Evolutionary conservation across 64 coral and sea anemone species (phyloP), one percentile per base, ranked within the genome.

Genomic region (Stichodactyla helianthus): DNA sequence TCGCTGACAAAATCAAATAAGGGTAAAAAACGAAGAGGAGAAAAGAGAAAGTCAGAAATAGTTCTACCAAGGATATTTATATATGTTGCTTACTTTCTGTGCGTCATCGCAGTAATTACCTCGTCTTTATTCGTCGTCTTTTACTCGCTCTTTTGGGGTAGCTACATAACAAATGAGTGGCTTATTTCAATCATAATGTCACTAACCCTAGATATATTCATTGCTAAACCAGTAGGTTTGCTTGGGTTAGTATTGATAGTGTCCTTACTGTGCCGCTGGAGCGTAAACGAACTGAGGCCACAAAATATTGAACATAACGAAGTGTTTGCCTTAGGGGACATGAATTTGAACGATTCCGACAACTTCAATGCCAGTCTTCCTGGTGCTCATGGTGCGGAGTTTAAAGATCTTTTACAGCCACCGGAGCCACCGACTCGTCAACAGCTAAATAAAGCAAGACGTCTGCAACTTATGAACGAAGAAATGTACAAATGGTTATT

Each of bases 111-210:
- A 17, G 71, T 84, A 3, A 25, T 65, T 27, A 28, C 56, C 2
- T 91, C 89, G 6, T 79, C 82, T 23, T 54, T 71, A 11, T 91
- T 91, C 71, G 57, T 91, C 54, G 53, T 91, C 7, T 80, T 91
- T 8, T 91, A 91, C 58, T 85, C 82, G 14, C 77, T 91, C 17
- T 68, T 62, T 23, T 91, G 89, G 89, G 89, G 89, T 12, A 77
- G 79, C 22, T 68, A 86, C 27, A 79, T 86, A 4, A 85, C 82
- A 9, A 84, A 77, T 26, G 55, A 91, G 53, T 91, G 89, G 89
- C 19, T 91, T 4, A 86, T 91, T 11, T 86, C 89, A 14, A 91
- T 86, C 13, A 35, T 91, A 12, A 86, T 91, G 70, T 77, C 89
- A 1, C n/a, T 58, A 56, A 52, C 77, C 7, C 14, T 91, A 31